Conservation (phyloP, 2,888 invertebrate genomes). For the Cryptosula pallasiana region DNA sequence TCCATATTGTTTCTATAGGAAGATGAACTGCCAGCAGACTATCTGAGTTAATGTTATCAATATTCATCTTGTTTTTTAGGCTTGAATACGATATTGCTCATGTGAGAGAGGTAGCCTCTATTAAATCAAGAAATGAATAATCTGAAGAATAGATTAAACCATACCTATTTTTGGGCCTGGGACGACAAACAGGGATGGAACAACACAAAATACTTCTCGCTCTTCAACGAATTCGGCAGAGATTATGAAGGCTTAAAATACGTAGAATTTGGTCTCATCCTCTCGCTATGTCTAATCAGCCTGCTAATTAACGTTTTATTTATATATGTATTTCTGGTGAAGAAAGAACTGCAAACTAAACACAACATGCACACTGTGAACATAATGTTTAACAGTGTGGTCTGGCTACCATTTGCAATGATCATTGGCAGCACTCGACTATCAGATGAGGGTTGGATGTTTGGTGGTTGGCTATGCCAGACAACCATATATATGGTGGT, state of each 20-base stretch:
- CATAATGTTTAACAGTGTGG: not conserved
- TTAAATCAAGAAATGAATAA: no score
- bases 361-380: not conserved
- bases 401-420: not conserved
- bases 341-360: not conserved
- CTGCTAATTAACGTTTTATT: not conserved
- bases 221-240: slow-evolving; percentile 7
- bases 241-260: not conserved
- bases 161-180: slow-evolving; percentile 3
- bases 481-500: not conserved
- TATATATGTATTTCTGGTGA: not conserved
- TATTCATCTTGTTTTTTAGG: no score
- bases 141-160: not conserved
- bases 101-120: no score
- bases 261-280: not conserved
- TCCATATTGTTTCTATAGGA: no score
- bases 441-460: not conserved
- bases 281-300: not conserved
- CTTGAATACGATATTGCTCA: no score
- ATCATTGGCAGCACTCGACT: not conserved
- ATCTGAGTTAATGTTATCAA: no score
- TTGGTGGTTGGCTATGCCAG: not conserved
- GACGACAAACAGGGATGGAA: slow-evolving; percentile 11
- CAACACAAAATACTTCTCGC: slow-evolving; percentile 3
- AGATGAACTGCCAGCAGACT: no score